phyloP scores from a whole-genome alignment of 2,797 vertebrate species.

The Ispidina lecontei region DNA sequence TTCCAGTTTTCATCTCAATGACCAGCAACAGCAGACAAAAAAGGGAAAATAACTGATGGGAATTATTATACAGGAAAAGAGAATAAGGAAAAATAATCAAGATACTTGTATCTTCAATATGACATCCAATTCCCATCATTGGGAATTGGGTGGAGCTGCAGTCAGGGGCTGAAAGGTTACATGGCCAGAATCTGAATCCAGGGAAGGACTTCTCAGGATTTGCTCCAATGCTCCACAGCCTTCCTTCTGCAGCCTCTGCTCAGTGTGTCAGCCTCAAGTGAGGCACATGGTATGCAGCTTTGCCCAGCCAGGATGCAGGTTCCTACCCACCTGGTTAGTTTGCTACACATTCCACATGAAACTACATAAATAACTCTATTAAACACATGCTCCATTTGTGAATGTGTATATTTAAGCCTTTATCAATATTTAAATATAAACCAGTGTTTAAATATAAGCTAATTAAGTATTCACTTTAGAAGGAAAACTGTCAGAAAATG shows the following conservation, averaged over 20 bases:
- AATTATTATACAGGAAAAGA: neutral
- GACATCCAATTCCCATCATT: neutral
- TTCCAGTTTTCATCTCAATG: neutral
- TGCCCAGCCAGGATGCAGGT: neutral
- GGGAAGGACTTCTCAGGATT: neutral
- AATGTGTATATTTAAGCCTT: neutral
- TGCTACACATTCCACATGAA: neutral
- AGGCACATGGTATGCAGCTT: accelerated
- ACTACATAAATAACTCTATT: neutral
- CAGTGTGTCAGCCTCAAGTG: neutral
- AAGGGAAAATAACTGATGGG: neutral
- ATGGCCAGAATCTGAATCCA: neutral
- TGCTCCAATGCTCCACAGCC: neutral
- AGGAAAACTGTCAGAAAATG: neutral
- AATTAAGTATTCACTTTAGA: neutral
- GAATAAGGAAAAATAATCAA: neutral
- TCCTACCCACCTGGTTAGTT: neutral
- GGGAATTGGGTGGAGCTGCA: neutral
- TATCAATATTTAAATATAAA: neutral
- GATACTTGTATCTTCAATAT: neutral
- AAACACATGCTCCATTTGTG: neutral
- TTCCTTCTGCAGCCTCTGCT: neutral
- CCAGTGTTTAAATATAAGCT: neutral
- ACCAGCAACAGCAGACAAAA: neutral
- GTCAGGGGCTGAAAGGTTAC: neutral